These are phyloP conservation scores for Drosophila parabipectinata DNA, from an alignment of 1,140 invertebrate genomes.

Conservation along the genomic window DNA sequence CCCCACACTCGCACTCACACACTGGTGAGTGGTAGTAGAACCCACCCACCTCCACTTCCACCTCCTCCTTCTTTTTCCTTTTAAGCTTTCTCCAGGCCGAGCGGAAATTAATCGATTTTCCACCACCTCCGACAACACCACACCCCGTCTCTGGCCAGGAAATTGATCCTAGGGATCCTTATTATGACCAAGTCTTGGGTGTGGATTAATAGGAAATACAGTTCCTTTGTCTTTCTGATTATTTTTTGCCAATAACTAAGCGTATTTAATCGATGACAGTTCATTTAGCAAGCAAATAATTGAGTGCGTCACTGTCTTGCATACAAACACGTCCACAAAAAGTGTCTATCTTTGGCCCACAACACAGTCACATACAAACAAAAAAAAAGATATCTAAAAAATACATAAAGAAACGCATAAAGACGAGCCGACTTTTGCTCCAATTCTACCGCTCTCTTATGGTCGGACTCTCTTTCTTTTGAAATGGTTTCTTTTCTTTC, in stretches of 20 bases:
- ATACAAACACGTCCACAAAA: constrained; percentile 29
- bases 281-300: constrained; percentile 29
- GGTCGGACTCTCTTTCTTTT: constrained; percentile 1
- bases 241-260: too few species aligned
- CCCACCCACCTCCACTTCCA: background rate
- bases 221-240: too few species aligned
- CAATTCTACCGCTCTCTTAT: constrained; percentile 30
- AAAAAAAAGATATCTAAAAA: background rate
- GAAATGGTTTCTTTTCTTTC: constrained; percentile 34
- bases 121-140: too few species aligned
- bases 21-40: too few species aligned
- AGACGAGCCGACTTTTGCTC: constrained; percentile 46
- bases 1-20: constrained; percentile 7
- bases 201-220: too few species aligned
- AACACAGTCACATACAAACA: constrained; percentile 11
- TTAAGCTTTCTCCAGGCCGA: constrained; percentile 33
- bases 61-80: constrained; percentile 3
- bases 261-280: constrained; percentile 33
- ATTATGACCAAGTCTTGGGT: too few species aligned
- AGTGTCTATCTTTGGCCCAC: constrained; percentile 50
- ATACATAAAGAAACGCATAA: constrained; percentile 13
- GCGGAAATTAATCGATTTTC: constrained; percentile 53
- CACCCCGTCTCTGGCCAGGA: constrained; percentile 10
- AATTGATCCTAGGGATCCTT: constrained; percentile 39
- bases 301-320: constrained; percentile 43